phyloP scores from a whole-genome alignment of 35 echinoderm and acorn worm species.

The Chiridota heheva region DNA sequence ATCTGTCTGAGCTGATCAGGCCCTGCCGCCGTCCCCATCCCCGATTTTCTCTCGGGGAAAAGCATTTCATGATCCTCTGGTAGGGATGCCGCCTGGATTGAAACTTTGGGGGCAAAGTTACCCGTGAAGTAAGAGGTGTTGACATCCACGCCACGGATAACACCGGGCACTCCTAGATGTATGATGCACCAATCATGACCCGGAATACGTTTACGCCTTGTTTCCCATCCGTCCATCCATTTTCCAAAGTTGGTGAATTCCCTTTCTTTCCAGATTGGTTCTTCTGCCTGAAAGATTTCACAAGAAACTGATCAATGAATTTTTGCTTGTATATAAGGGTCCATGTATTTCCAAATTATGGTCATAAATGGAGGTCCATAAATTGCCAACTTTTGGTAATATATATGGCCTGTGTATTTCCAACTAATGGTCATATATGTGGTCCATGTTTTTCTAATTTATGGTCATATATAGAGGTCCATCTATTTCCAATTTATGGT shows the following conservation, averaged over 20 bases:
- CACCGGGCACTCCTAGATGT: constrained; percentile 57
- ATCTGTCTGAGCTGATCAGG: constrained; percentile 28
- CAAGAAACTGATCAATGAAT: neutral
- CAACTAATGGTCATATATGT: too few species aligned
- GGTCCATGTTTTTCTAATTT: too few species aligned
- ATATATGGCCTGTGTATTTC: too few species aligned
- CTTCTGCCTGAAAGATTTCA: constrained; percentile 42
- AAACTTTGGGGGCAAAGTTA: constrained; percentile 63
- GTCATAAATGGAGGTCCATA: too few species aligned
- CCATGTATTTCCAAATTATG: too few species aligned
- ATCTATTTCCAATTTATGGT: too few species aligned
- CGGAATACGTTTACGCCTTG: constrained; percentile 63
- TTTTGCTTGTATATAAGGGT: neutral
- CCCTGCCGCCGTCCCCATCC: constrained; percentile 36
- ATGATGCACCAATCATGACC: constrained; percentile 83
- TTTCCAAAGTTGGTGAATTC: constrained; percentile 67
- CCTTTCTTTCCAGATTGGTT: constrained; percentile 56
- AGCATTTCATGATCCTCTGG: constrained; percentile 7
- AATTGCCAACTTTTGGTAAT: too few species aligned
- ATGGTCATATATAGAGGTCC: too few species aligned
- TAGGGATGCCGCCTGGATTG: constrained; percentile 57
- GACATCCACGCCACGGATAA: constrained; percentile 58
- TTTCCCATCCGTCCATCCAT: constrained; percentile 85
- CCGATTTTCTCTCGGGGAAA: neutral
- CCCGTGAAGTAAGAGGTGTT: constrained; percentile 68